A percentile compares a stretch with the other conserved stretches of the same genome.
phyloP scores from a whole-genome alignment of 2,888 invertebrate species.

The Caenorhabditis sp. region DNA sequence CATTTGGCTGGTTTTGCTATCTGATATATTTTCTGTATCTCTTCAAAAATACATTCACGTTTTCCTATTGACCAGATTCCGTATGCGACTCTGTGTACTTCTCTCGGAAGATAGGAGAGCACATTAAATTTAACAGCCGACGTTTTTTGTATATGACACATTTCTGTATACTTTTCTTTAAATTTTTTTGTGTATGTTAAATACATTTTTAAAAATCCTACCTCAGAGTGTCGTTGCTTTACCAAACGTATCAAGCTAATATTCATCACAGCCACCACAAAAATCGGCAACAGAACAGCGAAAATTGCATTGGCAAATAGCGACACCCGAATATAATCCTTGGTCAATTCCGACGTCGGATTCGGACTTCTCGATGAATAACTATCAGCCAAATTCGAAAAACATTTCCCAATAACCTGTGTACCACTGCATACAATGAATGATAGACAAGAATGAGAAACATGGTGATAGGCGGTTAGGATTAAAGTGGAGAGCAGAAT shows the following conservation, averaged over 20 bases:
- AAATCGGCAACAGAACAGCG: constrained; percentile 50
- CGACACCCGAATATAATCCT: constrained; percentile 33
- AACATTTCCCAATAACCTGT: constrained; percentile 47
- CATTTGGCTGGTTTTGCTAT: too few species aligned
- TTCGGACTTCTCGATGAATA: constrained; percentile 40
- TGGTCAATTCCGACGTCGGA: constrained; percentile 37
- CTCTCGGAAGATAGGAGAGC: too few species aligned
- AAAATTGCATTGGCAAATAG: constrained; percentile 44
- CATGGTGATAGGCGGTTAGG: constrained; percentile 51
- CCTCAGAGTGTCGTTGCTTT: constrained; percentile 50
- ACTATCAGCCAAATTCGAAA: constrained; percentile 33
- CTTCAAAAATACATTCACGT: too few species aligned
- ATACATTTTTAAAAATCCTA: constrained; percentile 3
- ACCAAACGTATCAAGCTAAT: constrained; percentile 52
- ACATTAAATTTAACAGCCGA: too few species aligned
- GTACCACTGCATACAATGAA: constrained; percentile 44
- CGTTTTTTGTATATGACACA: too few species aligned
- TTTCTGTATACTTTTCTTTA: too few species aligned
- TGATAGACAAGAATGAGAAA: constrained; percentile 47
- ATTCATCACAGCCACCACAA: constrained; percentile 51
- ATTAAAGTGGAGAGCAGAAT: constrained; percentile 44
- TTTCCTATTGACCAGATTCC: too few species aligned
- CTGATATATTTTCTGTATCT: too few species aligned
- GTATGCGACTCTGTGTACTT: too few species aligned
- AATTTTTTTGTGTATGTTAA: too few species aligned